Percentiles rank a stretch among this genome's conserved stretches.
phyloP scores from a whole-genome alignment of 2,797 vertebrate genomes.

The Melanotaenia trifasciata region DNA sequence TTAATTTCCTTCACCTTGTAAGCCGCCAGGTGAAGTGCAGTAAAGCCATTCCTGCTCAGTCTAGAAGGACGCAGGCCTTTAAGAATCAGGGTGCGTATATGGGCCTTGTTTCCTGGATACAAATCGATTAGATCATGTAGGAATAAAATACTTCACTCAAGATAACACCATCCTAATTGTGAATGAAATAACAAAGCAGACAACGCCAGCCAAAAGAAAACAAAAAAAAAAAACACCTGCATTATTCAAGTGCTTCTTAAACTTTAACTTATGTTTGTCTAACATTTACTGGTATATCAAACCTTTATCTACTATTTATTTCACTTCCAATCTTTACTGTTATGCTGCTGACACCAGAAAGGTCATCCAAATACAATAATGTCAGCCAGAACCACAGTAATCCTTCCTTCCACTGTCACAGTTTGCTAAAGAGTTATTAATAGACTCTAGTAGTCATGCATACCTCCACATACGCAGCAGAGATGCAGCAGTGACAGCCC shows the following conservation, averaged over 20 bases:
- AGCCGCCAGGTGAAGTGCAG: slow-evolving; percentile 92
- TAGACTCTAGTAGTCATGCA: slow-evolving; percentile 66
- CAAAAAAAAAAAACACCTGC: neutral
- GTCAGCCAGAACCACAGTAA: slow-evolving; percentile 35
- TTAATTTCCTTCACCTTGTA: slow-evolving; percentile 85
- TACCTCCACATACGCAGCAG: slow-evolving; percentile 92
- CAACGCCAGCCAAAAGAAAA: neutral
- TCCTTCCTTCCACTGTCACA: slow-evolving; percentile 49
- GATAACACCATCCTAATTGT: neutral
- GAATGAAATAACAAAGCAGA: neutral
- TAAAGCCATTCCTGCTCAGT: slow-evolving; percentile 93
- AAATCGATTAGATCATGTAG: neutral
- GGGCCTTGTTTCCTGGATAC: slow-evolving; percentile 88
- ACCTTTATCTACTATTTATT: neutral
- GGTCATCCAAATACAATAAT: slow-evolving; percentile 42
- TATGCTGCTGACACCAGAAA: slow-evolving; percentile 9
- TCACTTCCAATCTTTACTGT: neutral
- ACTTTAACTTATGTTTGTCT: neutral
- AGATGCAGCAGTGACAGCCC: slow-evolving; percentile 95
- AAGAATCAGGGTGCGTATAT: slow-evolving; percentile 90
- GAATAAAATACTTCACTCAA: slow-evolving; percentile 1
- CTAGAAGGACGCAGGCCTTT: slow-evolving; percentile 93
- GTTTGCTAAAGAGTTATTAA: slow-evolving; percentile 72
- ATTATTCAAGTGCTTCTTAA: neutral
- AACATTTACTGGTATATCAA: neutral